Evolutionary conservation across 2,113 vertebrate genomes (phyloP).

Genomic region (Nothocercus nigrocapillus): DNA sequence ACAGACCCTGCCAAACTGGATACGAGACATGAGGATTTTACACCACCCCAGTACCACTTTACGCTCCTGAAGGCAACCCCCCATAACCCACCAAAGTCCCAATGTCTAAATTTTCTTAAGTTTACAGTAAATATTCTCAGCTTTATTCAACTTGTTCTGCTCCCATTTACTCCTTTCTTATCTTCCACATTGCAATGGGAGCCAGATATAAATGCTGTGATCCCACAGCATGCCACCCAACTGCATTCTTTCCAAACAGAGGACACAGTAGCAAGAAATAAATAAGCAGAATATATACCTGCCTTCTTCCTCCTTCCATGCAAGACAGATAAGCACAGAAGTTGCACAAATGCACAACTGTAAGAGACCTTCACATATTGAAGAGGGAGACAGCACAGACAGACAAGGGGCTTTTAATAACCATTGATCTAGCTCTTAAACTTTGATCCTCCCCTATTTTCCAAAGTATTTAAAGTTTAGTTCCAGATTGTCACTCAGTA

Average conservation of each 20-base stretch:
- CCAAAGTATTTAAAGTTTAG: neutral
- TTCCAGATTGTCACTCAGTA: neutral
- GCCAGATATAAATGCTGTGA: neutral
- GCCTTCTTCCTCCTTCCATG: neutral
- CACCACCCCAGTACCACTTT: neutral
- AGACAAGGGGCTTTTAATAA: neutral
- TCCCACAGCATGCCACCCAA: neutral
- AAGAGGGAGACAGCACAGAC: neutral
- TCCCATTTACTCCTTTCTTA: neutral
- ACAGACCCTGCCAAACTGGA: slow-evolving; percentile 61
- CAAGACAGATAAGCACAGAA: neutral
- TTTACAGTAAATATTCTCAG: neutral
- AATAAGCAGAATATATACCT: neutral
- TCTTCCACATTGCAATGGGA: neutral
- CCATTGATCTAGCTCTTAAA: neutral
- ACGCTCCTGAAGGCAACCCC: neutral
- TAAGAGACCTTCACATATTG: neutral
- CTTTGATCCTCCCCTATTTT: neutral
- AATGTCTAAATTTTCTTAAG: neutral
- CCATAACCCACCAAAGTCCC: neutral
- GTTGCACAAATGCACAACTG: neutral
- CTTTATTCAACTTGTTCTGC: neutral
- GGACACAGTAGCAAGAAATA: neutral
- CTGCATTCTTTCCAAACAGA: slow-evolving; percentile 19
- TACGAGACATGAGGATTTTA: neutral